These are phyloP conservation scores for Conopomorpha cramerella DNA, from an alignment of 1,140 invertebrate genomes.

Conservation along the genomic window DNA sequence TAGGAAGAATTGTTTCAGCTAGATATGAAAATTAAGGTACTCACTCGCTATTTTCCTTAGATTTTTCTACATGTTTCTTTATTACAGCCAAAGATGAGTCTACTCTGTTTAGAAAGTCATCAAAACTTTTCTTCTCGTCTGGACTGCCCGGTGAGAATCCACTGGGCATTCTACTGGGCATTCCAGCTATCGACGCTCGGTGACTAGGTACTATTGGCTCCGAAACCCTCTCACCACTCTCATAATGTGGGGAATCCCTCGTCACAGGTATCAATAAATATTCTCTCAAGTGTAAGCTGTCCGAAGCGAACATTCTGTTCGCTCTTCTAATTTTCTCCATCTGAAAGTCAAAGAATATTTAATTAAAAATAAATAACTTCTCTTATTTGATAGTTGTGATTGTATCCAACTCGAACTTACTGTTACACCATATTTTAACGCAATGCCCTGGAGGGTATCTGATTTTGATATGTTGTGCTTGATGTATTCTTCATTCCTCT, in stretches of 20 bases:
- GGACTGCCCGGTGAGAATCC: constrained; percentile 60
- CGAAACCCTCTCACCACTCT: constrained; percentile 49
- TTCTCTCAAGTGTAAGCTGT: constrained; percentile 86
- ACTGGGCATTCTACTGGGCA: constrained; percentile 40
- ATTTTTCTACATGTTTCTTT: constrained; percentile 82
- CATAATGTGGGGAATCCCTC: constrained; percentile 63
- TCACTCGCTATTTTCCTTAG: constrained; percentile 79
- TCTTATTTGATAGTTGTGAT: too few relatives aligned
- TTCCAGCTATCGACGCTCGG: constrained; percentile 59
- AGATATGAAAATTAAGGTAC: too few relatives aligned
- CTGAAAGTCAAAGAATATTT: constrained; percentile 63
- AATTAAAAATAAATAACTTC: too few relatives aligned
- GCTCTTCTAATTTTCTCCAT: constrained; percentile 88
- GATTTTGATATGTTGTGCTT: constrained; percentile 78
- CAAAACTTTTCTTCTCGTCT: constrained; percentile 73
- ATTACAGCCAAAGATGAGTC: constrained; percentile 85
- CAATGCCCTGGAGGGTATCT: constrained; percentile 92
- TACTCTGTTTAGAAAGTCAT: constrained; percentile 85
- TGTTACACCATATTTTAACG: constrained; percentile 89
- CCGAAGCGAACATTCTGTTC: constrained; percentile 85
- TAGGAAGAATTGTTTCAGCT: too few relatives aligned
- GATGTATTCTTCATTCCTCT: constrained; percentile 71
- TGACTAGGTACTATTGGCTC: constrained; percentile 30
- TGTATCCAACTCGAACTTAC: too few relatives aligned
- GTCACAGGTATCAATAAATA: constrained; percentile 79